Base-by-base conservation (phyloP, 2,113 vertebrate species). In the Pteruthius melanotis region DNA sequence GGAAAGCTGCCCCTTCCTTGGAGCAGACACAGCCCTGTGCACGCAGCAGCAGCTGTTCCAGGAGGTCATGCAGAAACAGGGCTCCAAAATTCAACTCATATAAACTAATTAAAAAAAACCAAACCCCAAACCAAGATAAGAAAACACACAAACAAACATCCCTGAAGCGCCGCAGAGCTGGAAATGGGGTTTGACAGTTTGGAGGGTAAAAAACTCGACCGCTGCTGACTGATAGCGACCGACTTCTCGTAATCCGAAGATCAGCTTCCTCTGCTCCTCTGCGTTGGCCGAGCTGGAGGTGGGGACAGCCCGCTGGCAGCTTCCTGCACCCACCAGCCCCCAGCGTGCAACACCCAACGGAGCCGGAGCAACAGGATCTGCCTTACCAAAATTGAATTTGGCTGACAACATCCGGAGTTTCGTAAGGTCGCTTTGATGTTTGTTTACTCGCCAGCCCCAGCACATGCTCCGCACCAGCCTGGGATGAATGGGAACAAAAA, bases 321-420 rank as follows among this genome's bases (percentile, higher is more conserved):
- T 94, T 92, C 59, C 93, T 95, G 83, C 89, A 94, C 89, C 91
- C 96, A 79, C 94, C 42, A 6, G 40, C 96, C 83, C 56, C 65
- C 9, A 0, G 70, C 76, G 17, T 10, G 61, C 88, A 90, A 82
- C 88, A 53, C 74, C 85, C 57, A 35, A 39, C 77, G 2, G 66
- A 95, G 93, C 95, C 4, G 42, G 95, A 95, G 92, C 93, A 91
- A 90, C 94, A 96, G 93, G 96, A 61, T 93, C 90, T 64, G 94
- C 71, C 69, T 60, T 63, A 65, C 94, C 90, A 17, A 65, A 71
- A 83, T 60, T 66, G 8, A 61, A 75, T 84, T 79, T 54, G 94
- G 85, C 92, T 57, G 85, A 93, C 95, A 97, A 77, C 95, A 96
- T 93, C 94, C 95, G 88, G 94, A 42, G 0, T 94, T 90, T 90